phyloP scores from a whole-genome alignment of 2,797 vertebrate genomes.

The Etheostoma perlongum region DNA sequence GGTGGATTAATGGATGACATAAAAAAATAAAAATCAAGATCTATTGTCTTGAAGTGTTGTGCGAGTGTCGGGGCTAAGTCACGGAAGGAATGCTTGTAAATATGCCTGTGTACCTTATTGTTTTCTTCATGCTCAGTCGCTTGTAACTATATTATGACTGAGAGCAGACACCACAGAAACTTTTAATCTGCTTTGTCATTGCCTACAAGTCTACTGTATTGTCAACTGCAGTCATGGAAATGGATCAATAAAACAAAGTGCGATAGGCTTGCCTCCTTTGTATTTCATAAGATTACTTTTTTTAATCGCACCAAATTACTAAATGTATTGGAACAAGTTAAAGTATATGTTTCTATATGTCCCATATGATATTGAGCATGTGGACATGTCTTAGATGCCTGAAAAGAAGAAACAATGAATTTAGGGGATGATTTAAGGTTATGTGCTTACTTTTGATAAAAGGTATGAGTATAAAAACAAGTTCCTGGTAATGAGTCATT shows the following conservation, averaged over 20 bases:
- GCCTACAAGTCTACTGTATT: conserved; percentile 74
- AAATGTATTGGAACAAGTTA: neutral
- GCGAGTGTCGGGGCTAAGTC: conserved; percentile 46
- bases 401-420: neutral
- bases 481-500: neutral
- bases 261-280: conserved; percentile 40
- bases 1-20: conserved; percentile 29
- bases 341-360: no score
- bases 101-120: conserved; percentile 76
- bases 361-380: neutral
- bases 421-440: conserved; percentile 23
- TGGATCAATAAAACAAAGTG: conserved; percentile 80
- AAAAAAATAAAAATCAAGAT: conserved; percentile 18
- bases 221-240: conserved; percentile 79
- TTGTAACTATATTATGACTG: conserved; percentile 83
- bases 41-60: conserved; percentile 42
- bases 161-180: conserved; percentile 67
- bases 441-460: neutral
- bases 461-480: neutral
- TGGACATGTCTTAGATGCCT: neutral
- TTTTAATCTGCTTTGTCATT: conserved; percentile 80
- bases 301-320: neutral
- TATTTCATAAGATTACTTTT: conserved; percentile 18
- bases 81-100: conserved; percentile 81
- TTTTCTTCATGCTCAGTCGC: conserved; percentile 75